These are phyloP conservation scores for Leptinotarsa peninsularis DNA, from an alignment of 2,888 invertebrate genomes.

Conservation along the genomic window DNA sequence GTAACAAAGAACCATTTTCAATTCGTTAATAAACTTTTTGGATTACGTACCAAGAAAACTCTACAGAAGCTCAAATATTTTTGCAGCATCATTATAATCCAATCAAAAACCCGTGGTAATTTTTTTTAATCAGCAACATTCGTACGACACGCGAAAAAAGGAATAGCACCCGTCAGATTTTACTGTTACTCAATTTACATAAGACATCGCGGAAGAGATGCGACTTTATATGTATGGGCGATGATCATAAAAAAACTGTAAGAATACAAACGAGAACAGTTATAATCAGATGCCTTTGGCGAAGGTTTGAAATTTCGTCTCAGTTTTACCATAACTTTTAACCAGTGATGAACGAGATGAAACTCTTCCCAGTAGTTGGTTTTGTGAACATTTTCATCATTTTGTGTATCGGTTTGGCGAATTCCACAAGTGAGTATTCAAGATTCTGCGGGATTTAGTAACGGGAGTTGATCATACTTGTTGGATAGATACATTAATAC, in stretches of 20 bases:
- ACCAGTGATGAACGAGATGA: conserved; percentile 29
- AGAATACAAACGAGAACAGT: conserved; percentile 46
- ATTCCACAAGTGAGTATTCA: conserved; percentile 22
- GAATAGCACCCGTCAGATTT: conserved; percentile 25
- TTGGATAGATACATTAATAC: no score
- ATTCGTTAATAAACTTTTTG: no score
- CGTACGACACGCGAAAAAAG: not conserved
- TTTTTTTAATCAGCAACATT: not conserved
- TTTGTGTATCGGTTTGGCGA: conserved; percentile 9
- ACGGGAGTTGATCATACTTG: no score
- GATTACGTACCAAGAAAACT: not conserved
- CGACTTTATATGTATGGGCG: conserved; percentile 26
- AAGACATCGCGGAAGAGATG: conserved; percentile 30
- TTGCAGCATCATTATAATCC: conserved; percentile 10
- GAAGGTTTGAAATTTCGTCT: conserved; percentile 37
- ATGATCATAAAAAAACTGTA: conserved; percentile 38
- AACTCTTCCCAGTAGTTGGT: conserved; percentile 31
- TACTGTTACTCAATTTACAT: conserved; percentile 40
- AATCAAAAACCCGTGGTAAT: not conserved
- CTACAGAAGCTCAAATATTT: not conserved
- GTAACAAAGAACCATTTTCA: no score
- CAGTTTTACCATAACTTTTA: conserved; percentile 32
- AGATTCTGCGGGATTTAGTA: not conserved
- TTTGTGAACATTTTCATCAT: conserved; percentile 20
- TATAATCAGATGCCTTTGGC: conserved; percentile 42